These are phyloP conservation scores for Puffinus mauretanicus DNA, from an alignment of 2,113 vertebrate genomes.

Conservation along the genomic window DNA sequence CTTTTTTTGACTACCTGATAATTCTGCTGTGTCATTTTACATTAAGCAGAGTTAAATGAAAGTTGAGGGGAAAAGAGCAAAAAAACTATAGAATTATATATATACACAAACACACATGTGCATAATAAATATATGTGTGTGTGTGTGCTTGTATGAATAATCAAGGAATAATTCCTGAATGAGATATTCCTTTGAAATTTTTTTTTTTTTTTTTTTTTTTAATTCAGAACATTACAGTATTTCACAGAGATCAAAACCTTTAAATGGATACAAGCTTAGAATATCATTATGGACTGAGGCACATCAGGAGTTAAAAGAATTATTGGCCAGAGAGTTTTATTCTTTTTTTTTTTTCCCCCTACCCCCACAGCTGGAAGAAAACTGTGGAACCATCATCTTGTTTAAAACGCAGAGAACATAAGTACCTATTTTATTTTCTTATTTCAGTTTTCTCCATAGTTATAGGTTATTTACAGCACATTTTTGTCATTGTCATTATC, in stretches of 20 bases:
- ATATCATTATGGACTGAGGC: background rate
- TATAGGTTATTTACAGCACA: background rate
- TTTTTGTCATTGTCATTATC: background rate
- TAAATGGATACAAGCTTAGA: background rate
- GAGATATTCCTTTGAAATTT: background rate
- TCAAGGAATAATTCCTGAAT: background rate
- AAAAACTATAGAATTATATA: background rate
- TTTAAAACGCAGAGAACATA: slow-evolving; percentile 12
- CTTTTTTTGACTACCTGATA: background rate
- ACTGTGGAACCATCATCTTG: background rate
- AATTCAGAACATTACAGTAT: background rate
- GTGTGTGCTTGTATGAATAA: background rate
- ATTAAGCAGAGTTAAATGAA: background rate
- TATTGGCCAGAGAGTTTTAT: background rate
- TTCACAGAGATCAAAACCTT: background rate
- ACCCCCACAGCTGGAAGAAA: background rate
- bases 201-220: too few relatives aligned
- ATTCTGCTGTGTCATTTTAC: background rate
- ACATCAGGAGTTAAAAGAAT: background rate
- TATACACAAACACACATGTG: background rate
- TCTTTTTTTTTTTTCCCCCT: background rate
- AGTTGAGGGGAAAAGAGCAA: background rate
- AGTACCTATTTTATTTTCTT: background rate
- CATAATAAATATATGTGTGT: background rate
- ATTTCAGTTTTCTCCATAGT: background rate